Evolutionary conservation across 2,113 vertebrate genomes (phyloP), one percentile per base, ranked within the genome.

Genomic region (Todiramphus saurophagus): DNA sequence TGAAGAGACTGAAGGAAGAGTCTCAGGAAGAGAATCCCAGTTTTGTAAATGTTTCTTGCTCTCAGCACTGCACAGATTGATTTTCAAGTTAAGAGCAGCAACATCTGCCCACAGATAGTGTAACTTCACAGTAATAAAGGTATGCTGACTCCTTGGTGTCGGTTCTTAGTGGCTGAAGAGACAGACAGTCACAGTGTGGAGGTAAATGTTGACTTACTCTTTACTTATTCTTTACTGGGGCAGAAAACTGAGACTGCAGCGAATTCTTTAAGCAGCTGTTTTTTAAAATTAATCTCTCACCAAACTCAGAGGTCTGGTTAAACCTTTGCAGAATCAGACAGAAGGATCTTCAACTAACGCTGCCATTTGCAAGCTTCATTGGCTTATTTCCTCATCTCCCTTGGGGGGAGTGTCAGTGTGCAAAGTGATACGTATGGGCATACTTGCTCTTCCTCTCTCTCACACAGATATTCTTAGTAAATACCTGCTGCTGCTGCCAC

Each of bases 101-200:
- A 79, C 35, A 39, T 43, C 59, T 70, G 46, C 37, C 66, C 72
- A 78, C 7, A 62, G 41, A 39, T 1, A 37, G 33, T 33, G 15
- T 60, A 78, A 67, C 20, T 95, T 96, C 73, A 53, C 78, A 59
- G 90, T 64, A 87, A 94, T 50, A 51, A 73, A 70, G 94, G 67
- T 7, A 1, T 74, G 16, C 63, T 90, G 75, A 44, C 41, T 83
- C 27, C 44, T 53, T 19, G 5, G 23, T 51, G 33, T 67, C 87
- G 85, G 70, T 31, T 74, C 75, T 68, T 33, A 11, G 79, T 13
- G 30, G 13, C 43, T 72, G 46, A 75, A 78, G 63, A 60, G 58
- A 76, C 33, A 35, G 23, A 70, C 6, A 16, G 8, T 59, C 58
- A 20, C 23, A 18, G 76, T 5, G 3, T 78, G 75, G 58, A 33